Evolutionary conservation across 1,140 invertebrate genomes (phyloP).

Genomic region (Drosophila fuyamai): DNA sequence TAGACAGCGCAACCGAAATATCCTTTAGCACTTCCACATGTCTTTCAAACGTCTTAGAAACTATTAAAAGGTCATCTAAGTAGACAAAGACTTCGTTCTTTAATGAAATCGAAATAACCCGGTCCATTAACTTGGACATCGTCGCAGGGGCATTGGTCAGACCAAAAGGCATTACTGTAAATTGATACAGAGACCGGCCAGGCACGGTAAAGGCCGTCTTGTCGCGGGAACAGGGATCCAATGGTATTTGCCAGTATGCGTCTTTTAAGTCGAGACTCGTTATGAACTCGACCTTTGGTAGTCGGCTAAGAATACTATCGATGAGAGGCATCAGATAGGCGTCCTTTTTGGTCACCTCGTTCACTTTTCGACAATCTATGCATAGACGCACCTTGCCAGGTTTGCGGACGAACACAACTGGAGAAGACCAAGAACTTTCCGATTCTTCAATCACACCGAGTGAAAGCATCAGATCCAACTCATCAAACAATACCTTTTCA

Average conservation of each 20-base stretch:
- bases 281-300: constrained; percentile 4
- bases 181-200: no score
- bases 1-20: constrained; percentile 2
- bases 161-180: no score
- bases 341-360: no score
- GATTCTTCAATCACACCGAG: constrained; percentile 30
- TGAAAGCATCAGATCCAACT: constrained; percentile 28
- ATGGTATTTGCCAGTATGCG: no score
- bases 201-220: no score
- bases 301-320: constrained; percentile 5
- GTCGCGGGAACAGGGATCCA: no score
- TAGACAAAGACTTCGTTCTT: constrained; percentile 24
- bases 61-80: constrained; percentile 86
- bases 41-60: constrained; percentile 30
- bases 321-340: not conserved
- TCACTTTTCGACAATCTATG: no score
- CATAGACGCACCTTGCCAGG: no score
- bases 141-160: not conserved
- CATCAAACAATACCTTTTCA: constrained; percentile 27
- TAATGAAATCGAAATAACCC: constrained; percentile 19
- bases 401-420: no score
- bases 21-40: constrained; percentile 3
- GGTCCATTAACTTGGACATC: constrained; percentile 25
- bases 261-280: constrained; percentile 1
- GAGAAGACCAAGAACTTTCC: constrained; percentile 21